phyloP scores from a whole-genome alignment of 2,113 vertebrate species.

The Gambusia affinis region DNA sequence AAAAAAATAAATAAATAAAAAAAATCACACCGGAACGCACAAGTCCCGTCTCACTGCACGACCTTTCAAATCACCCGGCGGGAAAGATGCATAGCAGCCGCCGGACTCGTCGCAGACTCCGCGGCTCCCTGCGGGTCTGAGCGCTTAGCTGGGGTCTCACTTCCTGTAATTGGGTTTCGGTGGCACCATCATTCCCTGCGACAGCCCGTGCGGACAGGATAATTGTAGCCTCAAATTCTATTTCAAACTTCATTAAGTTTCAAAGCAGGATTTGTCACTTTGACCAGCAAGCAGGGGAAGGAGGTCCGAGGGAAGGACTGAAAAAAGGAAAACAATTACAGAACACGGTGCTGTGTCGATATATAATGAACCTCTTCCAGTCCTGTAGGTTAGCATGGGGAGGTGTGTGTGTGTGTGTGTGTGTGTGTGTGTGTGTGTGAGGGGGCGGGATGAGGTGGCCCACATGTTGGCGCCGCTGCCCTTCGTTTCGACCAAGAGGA shows the following conservation, averaged over 20 bases:
- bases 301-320: conserved; percentile 21
- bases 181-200: conserved; percentile 68
- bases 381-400: background rate
- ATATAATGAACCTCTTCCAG: conserved; percentile 61
- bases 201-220: conserved; percentile 69
- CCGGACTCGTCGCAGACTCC: background rate
- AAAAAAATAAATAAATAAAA: too few species aligned
- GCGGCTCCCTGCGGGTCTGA: conserved; percentile 20
- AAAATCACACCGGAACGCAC: background rate
- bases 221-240: conserved; percentile 74
- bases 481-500: conserved; percentile 42
- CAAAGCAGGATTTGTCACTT: conserved; percentile 75
- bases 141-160: conserved; percentile 56
- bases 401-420: background rate
- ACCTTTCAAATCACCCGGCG: conserved; percentile 6
- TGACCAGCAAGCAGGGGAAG: conserved; percentile 51
- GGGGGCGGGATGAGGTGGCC: conserved; percentile 16
- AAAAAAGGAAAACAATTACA: conserved; percentile 52
- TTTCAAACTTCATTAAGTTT: conserved; percentile 83
- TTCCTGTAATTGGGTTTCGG: conserved; percentile 65
- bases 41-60: background rate
- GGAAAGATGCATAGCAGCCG: background rate
- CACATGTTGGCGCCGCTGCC: conserved; percentile 18
- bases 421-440: background rate
- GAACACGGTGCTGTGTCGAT: conserved; percentile 46